phyloP scores from a whole-genome alignment of 64 coral and sea anemone species.

The Platygyra sinensis region DNA sequence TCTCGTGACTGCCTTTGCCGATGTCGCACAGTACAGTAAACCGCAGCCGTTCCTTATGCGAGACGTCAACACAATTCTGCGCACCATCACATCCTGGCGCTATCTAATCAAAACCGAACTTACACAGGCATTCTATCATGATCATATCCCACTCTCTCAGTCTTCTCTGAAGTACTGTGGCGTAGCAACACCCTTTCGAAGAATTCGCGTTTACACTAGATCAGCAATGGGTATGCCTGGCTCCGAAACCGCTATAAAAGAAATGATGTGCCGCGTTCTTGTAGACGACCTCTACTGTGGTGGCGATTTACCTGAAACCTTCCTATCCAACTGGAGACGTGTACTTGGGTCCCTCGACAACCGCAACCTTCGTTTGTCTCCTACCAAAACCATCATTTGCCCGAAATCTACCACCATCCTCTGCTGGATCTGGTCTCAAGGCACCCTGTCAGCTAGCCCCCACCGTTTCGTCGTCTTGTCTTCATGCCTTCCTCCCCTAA shows the following conservation, averaged over 20 bases:
- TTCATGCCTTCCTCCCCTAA: background rate
- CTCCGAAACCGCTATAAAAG: background rate
- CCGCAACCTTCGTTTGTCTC: conserved; percentile 21
- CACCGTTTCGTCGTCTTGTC: conserved; percentile 10
- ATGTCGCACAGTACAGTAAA: conserved; percentile 55
- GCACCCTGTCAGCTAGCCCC: too few species aligned
- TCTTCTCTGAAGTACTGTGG: conserved; percentile 12
- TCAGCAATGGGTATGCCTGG: conserved; percentile 24
- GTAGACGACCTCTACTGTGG: conserved; percentile 43
- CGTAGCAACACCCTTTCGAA: background rate
- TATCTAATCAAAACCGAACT: background rate
- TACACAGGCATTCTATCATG: background rate
- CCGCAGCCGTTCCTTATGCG: conserved; percentile 63
- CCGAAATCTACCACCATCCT: conserved; percentile 50
- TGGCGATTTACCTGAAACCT: conserved; percentile 10
- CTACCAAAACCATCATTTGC: conserved; percentile 35
- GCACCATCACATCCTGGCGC: conserved; percentile 37
- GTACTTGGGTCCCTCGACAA: background rate
- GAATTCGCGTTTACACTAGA: conserved; percentile 9
- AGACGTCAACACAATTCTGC: conserved; percentile 48
- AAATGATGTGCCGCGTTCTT: too few species aligned
- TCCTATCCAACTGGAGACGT: conserved; percentile 11
- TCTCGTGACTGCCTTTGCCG: conserved; percentile 64
- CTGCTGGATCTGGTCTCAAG: too few species aligned
- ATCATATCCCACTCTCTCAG: background rate